Evolutionary conservation across 2,888 invertebrate genomes (phyloP), one percentile per base, ranked within the genome.

Genomic region (Chaetoderma sp.): DNA sequence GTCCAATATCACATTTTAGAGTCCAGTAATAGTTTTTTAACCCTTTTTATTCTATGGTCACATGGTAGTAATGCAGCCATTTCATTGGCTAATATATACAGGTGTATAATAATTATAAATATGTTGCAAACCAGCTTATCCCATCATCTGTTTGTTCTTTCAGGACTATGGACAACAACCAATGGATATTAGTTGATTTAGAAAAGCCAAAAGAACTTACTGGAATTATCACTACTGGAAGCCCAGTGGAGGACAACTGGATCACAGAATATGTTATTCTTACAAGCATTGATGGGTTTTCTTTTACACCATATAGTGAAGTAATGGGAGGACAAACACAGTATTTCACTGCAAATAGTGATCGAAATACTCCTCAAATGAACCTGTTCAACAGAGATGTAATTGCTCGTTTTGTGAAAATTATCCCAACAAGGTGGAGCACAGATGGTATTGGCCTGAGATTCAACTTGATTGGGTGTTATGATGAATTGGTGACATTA

Each of bases 201-300:
- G 52, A 30, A 18, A 52, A 30, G 5, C 2, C 3, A 13, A 33
- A 52, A 21, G 32, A 28, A 2, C 16, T 52, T 4, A 52, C n/a
- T 2, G 52, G 52, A 4, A 8, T 52, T 1, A 32, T 52, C 18
- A 33, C 32, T 28, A 28, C 49, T 21, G 62, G 52, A 8, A 67
- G 67, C 10, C 73, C 73, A 4, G 69, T 71, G 21, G 61, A 68
- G 44, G 25, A 23, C 27, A 47, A 47, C 13, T 59, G 59, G 59
- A 49, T 42, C 32, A 59, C 47, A 4, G 49, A 59, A 30, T 28
- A 49, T 13, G 23, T 18, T n/a, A 23, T 59, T 21, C 21, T 32
- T n/a, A 59, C 47, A 2, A 59, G 47, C 18, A 4, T n/a, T 16
- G 21, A 59, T 25, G 59, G 59, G 10, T 27, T 59, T 16, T 6